phyloP scores from a whole-genome alignment of 2,797 vertebrate species.

The Rhyacichthys aspro region DNA sequence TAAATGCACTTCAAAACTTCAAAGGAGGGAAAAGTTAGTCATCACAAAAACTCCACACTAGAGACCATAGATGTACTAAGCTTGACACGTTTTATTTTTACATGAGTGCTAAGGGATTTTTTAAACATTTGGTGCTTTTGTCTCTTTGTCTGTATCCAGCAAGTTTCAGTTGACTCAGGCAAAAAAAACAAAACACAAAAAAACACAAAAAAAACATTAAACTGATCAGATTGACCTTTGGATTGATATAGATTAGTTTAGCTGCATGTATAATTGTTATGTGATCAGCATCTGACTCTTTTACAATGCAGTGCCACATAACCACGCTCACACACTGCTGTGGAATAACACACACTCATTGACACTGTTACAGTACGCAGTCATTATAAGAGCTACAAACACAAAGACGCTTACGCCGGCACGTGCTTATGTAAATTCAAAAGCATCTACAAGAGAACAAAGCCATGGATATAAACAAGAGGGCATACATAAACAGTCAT shows the following conservation, averaged over 20 bases:
- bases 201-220: no score
- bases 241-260: no score
- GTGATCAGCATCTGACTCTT: constrained; percentile 1
- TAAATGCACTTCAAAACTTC: no score
- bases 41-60: no score
- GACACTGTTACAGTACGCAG: constrained; percentile 21
- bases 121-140: no score
- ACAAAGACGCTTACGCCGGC: constrained; percentile 10
- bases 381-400: constrained; percentile 17
- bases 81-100: no score
- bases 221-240: no score
- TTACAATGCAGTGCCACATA: constrained; percentile 3
- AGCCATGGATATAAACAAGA: constrained; percentile 63
- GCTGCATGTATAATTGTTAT: not conserved
- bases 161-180: no score
- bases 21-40: no score
- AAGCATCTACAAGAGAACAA: constrained; percentile 60
- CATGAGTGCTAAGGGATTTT: no score
- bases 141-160: not conserved
- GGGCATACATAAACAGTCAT: constrained; percentile 72
- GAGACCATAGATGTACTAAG: no score
- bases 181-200: no score
- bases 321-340: not conserved
- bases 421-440: constrained; percentile 56
- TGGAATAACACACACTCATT: constrained; percentile 23